phyloP scores from a whole-genome alignment of 2,888 invertebrate species.

The Caradrina clavipalpis region DNA sequence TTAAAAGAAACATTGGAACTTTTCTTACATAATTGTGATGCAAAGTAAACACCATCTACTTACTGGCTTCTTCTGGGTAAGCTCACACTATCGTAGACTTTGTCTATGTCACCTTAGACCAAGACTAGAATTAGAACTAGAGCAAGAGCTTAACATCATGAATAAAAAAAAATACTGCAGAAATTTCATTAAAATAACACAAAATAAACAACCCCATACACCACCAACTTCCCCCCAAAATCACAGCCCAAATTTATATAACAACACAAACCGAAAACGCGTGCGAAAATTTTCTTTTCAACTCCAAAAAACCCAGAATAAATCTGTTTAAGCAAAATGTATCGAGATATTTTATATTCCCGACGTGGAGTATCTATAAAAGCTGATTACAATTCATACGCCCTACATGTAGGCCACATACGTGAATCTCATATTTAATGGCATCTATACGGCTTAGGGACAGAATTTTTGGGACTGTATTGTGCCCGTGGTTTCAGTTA shows the following conservation, averaged over 20 bases:
- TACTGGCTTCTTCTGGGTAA: no score
- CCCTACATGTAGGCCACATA: conserved; percentile 47
- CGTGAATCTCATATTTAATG: conserved; percentile 55
- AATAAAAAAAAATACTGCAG: background rate
- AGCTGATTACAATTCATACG: conserved; percentile 61
- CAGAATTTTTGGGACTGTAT: no score
- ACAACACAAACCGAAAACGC: conserved; percentile 22
- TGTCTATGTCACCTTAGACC: no score
- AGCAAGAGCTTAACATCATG: no score
- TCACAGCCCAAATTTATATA: conserved; percentile 23
- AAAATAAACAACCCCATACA: background rate
- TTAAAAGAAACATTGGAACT: no score
- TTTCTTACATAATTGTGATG: no score
- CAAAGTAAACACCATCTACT: no score
- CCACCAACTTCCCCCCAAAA: conserved; percentile 10
- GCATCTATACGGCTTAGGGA: background rate
- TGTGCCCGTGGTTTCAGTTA: no score
- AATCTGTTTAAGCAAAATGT: conserved; percentile 54
- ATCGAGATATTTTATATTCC: conserved; percentile 58
- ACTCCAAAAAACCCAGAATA: conserved; percentile 53
- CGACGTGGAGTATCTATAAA: conserved; percentile 48
- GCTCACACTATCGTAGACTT: no score
- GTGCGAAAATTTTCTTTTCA: conserved; percentile 47
- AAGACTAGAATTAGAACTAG: no score
- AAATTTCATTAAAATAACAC: conserved; percentile 7